Base-by-base conservation (phyloP, 37 sponge, comb jelly and placozoan species). In the Bolinopsis microptera region DNA sequence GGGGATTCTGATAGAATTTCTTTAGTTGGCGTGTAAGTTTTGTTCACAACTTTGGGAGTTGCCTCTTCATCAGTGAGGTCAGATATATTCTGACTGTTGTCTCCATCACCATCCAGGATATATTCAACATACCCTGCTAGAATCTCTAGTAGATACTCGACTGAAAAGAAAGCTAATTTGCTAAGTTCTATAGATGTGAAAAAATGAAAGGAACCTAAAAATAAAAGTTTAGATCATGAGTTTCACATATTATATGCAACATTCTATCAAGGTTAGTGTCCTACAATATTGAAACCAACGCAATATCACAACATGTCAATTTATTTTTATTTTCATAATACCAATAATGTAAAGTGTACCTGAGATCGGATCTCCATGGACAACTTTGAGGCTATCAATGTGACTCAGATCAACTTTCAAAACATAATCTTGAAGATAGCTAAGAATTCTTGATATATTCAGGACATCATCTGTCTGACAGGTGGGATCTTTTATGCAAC, bases 1-100 rank as follows among this genome's bases (percentile, higher is more conserved):
- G 83, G 83, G 35, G 83, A 80, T 80, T 32, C 38, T 35, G 36
- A 35, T 27, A 80, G 36, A 23, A 80, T 32, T 80, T 80, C 83
- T 33, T 35, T 32, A 3, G 83, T 80, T 28, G 83, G 38, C 1
- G 74, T 70, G 74, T 28, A 70, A 2, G 74, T 70, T 25, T 30
- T 9, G 74, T 70, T 70, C 74, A 80, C 1, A 27, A 35, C 83
- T 22, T 27, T 8, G 5, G 38, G 5, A 8, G 38, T 1, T 24
- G 31, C 38, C 83, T 5, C 27, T 22, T 80, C 83, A 36, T 80
- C 83, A 32, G 38, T 35, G 35, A 23, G 28, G 13, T 1, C 36
- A 22, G 83, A 80, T 33, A 36, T 38, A 35, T 80, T 35, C 23
- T 80, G 83, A 80, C 38, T 80, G 36, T 36, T 32, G 18, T 28